A percentile compares a stretch with the other conserved stretches of the same genome.
Conservation (phyloP, 2,797 vertebrate genomes). For the Clarias fuscus region DNA sequence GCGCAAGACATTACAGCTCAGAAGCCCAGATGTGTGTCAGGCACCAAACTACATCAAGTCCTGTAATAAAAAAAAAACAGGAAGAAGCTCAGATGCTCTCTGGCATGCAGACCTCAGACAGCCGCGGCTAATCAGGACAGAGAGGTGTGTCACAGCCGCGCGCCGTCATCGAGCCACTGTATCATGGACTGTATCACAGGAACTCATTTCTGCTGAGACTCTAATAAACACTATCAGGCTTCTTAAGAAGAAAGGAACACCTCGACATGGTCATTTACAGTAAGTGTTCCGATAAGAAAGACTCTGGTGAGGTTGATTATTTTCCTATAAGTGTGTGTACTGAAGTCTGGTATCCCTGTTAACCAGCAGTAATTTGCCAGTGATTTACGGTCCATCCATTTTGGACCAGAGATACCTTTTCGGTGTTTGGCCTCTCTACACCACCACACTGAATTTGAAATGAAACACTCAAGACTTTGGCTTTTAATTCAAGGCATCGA, state of each 20-base stretch:
- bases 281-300: neutral
- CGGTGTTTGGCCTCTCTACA: too few relatives aligned
- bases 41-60: conserved; percentile 16
- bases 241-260: neutral
- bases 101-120: conserved; percentile 6
- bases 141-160: neutral
- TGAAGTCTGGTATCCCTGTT: too few relatives aligned
- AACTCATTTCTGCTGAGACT: neutral
- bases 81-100: neutral
- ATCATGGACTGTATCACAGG: conserved; percentile 13
- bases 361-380: too few relatives aligned
- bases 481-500: too few relatives aligned
- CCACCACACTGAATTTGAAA: too few relatives aligned
- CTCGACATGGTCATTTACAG: neutral
- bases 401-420: too few relatives aligned
- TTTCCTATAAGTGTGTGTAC: too few relatives aligned
- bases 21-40: neutral
- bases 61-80: conserved; percentile 14
- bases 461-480: too few relatives aligned
- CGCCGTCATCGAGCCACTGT: neutral
- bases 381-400: too few relatives aligned
- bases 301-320: too few relatives aligned
- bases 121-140: conserved; percentile 1
- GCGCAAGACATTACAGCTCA: conserved; percentile 10
- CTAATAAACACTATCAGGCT: neutral